A percentile compares a stretch with the other conserved stretches of the same genome.
Conservation (phyloP, 2,797 vertebrate genomes). For the Squalus acanthias region DNA sequence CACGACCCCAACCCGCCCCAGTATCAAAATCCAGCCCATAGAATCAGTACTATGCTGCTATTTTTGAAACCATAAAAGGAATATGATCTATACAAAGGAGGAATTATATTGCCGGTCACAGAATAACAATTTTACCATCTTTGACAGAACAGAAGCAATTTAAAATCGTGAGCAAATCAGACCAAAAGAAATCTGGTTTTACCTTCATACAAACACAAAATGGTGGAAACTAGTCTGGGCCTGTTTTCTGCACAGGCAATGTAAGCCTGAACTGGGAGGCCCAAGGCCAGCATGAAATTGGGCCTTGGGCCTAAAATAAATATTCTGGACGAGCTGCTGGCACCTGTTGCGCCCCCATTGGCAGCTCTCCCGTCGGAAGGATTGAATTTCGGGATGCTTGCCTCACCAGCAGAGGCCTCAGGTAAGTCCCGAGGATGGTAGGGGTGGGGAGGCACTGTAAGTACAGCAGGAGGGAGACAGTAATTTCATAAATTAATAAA, state of each 20-base stretch:
- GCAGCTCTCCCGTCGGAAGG: not conserved
- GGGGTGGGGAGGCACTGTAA: no score
- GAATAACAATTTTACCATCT: not conserved
- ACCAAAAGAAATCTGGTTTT: not conserved
- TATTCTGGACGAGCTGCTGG: not conserved
- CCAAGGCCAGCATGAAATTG: not conserved
- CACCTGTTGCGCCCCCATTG: not conserved
- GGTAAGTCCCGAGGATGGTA: not conserved
- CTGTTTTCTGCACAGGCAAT: not conserved
- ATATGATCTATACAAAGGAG: not conserved
- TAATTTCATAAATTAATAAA: no score
- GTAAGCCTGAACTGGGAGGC: not conserved
- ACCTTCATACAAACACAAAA: not conserved
- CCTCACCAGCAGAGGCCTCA: not conserved
- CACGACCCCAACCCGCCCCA: no score
- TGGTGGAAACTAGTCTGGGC: not conserved
- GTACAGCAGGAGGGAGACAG: no score
- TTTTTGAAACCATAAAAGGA: not conserved
- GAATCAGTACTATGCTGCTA: not conserved
- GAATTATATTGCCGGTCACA: not conserved
- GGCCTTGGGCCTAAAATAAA: not conserved
- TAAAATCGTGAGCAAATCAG: not conserved
- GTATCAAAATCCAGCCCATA: no score
- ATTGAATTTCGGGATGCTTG: not conserved
- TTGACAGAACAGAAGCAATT: not conserved